Base-by-base conservation (phyloP, 2,797 vertebrate genomes). In the Xiphorhynchus erythropygius region DNA sequence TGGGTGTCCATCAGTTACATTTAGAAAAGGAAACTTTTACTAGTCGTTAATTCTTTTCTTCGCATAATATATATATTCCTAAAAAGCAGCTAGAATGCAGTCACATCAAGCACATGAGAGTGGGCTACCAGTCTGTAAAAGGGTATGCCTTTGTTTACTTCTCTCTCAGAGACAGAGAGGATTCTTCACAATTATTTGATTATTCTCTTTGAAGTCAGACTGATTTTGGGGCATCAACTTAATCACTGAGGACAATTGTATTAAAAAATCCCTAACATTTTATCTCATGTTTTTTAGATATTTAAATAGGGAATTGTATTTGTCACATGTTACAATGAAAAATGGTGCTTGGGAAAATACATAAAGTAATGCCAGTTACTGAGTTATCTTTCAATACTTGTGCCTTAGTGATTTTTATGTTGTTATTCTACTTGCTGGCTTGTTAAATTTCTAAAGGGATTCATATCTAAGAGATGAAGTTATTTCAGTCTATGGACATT, bases 371-470 rank as follows among this genome's bases (percentile, higher is more conserved):
- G 62, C 59, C 87, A 93, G n/a, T 96, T 93, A 93, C 64, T 71
- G 65, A 87, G 47, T 94, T 94, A 84, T 11, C 71, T 57, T 76
- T 65, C 77, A 90, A 75, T 88, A 62, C 60, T n/a, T 80, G 46
- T 85, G 44, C 89, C 78, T 95, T 60, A n/a, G 63, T 83, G 87
- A 76, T 80, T 81, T 86, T 86, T 84, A 6, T 89, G 25, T 73
- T 87, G 65, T 73, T 87, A 55, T 87, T 91, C 55, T 75, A 18
- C 42, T 71, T 93, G 71, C 70, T 82, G 30, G 46, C 70, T 92
- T 93, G 27, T 76, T 95, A 93, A 89, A 35, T 97, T 94, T 84
- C 83, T 96, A 94, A 96, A 96, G 94, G 94, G 86, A 96, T 85
- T 70, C 8, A 17, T 41, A 79, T 95, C 75, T 92, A 89, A 91